Base-by-base conservation (phyloP, 2,888 invertebrate genomes). In the Reticulitermes lucifugus region DNA sequence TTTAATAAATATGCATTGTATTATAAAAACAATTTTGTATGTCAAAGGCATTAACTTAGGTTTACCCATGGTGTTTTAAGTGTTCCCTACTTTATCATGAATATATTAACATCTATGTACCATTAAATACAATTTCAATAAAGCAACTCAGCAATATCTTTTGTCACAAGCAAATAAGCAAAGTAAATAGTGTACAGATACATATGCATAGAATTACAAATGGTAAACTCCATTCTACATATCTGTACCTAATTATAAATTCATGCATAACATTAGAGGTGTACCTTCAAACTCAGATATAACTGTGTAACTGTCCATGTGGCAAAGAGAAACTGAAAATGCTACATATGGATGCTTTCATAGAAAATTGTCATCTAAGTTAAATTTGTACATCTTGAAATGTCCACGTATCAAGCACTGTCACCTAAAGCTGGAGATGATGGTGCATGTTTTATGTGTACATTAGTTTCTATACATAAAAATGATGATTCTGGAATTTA, bases 71-170 rank as follows among this genome's bases (percentile, higher is more conserved):
- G 25, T 65, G 65, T 65, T 65, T n/a, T 65, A 65, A 4, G 6
- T 65, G n/a, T 25, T 65, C 25, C 60, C 60, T 60, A 71, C 73
- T 41, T 29, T 41, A 21, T 7, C 73, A 14, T 41, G 21, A 73
- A 73, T 73, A 73, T 73, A 73, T 73, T 73, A 73, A 73, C 7
- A 12, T 73, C 41, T 73, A 41, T 73, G 29, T 41, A 73, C 73
- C 73, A 21, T 41, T 41, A 73, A 29, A 73, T 73, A 41, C 73
- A 73, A 73, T 73, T 73, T 73, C 73, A 73, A 41, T 41, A 73
- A 73, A 73, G 73, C 41, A 73, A 73, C 73, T 73, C 14, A 41
- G 73, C 41, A 73, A 29, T 41, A 73, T 41, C 35, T 73, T 73
- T 21, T 1, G 6, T 71, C 41, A 73, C 12, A 9, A 6, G 41